A percentile compares a stretch with the other conserved stretches of the same genome.
Evolutionary conservation across 2,797 vertebrate genomes (phyloP).

Genomic region (Poecile montanus): DNA sequence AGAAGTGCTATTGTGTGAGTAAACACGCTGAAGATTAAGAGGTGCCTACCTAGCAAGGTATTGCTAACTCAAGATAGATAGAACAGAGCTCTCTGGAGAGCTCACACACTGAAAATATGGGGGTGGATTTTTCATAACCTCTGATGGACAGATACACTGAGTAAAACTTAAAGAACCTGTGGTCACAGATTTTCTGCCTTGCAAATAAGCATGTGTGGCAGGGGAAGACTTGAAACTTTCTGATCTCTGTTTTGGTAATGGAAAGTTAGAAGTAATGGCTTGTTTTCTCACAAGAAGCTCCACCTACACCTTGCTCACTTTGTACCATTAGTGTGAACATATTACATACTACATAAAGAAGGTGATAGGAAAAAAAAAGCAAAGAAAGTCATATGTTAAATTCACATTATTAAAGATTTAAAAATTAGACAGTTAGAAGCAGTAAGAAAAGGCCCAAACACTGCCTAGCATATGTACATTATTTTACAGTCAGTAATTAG

Average conservation of each 20-base stretch:
- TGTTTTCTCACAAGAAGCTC: constrained; percentile 25
- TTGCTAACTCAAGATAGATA: background rate
- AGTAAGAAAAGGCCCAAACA: background rate
- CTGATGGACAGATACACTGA: constrained; percentile 13
- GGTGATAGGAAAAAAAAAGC: background rate
- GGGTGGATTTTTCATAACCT: constrained; percentile 27
- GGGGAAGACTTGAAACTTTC: constrained; percentile 37
- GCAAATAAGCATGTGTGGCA: background rate
- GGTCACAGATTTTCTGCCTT: constrained; percentile 26
- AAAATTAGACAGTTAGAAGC: background rate
- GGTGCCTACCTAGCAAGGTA: background rate
- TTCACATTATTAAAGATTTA: background rate
- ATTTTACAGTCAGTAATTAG: background rate
- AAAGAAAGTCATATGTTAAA: background rate
- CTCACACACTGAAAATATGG: background rate
- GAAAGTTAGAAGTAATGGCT: constrained; percentile 43
- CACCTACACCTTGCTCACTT: background rate
- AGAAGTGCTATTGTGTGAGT: background rate
- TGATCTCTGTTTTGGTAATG: constrained; percentile 42
- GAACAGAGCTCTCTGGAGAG: background rate
- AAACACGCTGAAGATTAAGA: background rate
- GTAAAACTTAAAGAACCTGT: constrained; percentile 33
- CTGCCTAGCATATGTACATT: background rate
- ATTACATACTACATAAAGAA: background rate
- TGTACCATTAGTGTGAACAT: background rate